Base-by-base conservation (phyloP, 2,888 invertebrate genomes). In the Drosophila anomalipes region DNA sequence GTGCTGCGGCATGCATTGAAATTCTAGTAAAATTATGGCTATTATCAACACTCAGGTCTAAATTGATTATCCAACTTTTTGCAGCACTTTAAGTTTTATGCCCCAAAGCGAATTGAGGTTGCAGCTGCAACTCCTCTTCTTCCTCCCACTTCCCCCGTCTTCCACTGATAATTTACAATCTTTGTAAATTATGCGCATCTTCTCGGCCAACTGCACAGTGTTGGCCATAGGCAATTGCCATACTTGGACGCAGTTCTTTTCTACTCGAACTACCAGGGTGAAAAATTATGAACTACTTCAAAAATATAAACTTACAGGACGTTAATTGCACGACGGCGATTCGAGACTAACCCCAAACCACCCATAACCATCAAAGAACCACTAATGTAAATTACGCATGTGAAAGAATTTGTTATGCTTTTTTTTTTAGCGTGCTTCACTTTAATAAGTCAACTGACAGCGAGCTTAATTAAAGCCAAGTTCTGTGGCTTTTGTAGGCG, bases 61-160 rank as follows among this genome's bases (percentile, higher is more conserved):
- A 85, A 87, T 87, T 85, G 89, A 85, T 85, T 85, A 89, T 77
- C 59, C 82, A 89, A 85, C 82, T 85, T 87, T 84, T 49, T 61
- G 77, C 75, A 70, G 70, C 71, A 61, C 79, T 77, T 77, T 67
- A 77, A 81, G 49, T 74, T 74, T 58, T 44, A 67, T 61, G 64
- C 56, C 62, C 67, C 41, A 63, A 60, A 63, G 77, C 62, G 81
- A 65, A 72, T 56, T 41, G 39, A 44, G 51, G 52, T 63, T 66
- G 22, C 63, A 70, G 65, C 57, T 61, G 59, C 63, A 44, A 44
- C 0, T n/a, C 35, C n/a, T n/a, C 4, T n/a, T 19, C 52, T 9
- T 19, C 4, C 7, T 4, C 4, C 49, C 33, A 6, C 47, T 14
- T 14, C 22, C 6, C 6, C 33, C 44, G 22, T 16, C 12, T 56